Base-by-base conservation (phyloP, 2,888 invertebrate genomes). In the Zygothrica quintamaculata region DNA sequence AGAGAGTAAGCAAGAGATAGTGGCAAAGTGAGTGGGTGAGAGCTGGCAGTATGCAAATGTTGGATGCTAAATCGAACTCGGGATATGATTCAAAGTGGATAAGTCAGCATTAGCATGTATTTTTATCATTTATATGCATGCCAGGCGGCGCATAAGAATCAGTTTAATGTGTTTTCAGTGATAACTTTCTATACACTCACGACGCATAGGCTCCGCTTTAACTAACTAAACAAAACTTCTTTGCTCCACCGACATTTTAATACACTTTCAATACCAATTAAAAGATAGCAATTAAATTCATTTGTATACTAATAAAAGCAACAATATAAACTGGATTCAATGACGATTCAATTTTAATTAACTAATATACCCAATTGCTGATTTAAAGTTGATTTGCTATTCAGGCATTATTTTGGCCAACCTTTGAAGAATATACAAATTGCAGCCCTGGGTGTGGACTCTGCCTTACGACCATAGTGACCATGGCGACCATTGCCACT, bases 101-200 rank as follows among this genome's bases (percentile, higher is more conserved):
- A 33, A 50, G 22, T 47, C 52, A 53, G 58, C 86, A 82, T 87
- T 82, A 85, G 77, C 73, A 85, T 81, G 67, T 76, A 84, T 86
- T 87, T 81, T 73, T 84, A 81, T 87, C 81, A 81, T 81, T 81
- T 81, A 84, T 87, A 81, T 88, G 88, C 81, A 87, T 79, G 81
- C 77, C 81, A 87, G 86, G 68, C 77, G 53, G 68, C 86, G 57
- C 70, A 82, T 72, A 80, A 69, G 67, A 81, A 67, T 79, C 88
- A 75, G 73, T 73, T 79, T 75, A 79, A 71, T 79, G 56, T 31
- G 51, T 42, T 60, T 44, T 25, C 44, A 44, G 51, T 53, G 34
- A 36, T 47, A 40, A 33, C 26, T 67, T 51, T 47, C 60, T 47
- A 31, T 22, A 47, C 36, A 44, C 18, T 31, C 51, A 46, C 29